These are phyloP conservation scores for Mesaphorura yosii DNA, from an alignment of 1,140 invertebrate species.

Conservation along the genomic window DNA sequence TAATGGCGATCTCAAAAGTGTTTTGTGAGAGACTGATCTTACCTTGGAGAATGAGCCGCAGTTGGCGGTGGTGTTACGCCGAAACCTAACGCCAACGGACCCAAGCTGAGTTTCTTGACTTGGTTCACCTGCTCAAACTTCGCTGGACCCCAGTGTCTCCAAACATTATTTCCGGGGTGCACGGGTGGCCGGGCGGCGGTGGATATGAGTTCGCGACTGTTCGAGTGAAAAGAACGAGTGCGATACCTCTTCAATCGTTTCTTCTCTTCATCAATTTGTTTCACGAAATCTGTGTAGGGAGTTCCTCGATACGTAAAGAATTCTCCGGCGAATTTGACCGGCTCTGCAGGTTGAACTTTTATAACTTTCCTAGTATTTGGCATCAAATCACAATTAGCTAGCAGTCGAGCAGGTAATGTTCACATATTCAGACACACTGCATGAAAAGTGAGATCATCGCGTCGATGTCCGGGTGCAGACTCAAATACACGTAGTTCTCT, in stretches of 20 bases:
- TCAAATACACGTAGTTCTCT: constrained; percentile 14
- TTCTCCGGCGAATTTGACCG: constrained; percentile 2
- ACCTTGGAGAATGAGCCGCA: no score
- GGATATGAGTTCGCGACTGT: no score
- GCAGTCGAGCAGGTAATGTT: no score
- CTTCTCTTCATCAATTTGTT: constrained; percentile 2
- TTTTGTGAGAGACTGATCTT: no score
- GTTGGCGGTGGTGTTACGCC: no score
- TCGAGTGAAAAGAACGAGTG: no score
- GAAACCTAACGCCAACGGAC: constrained; percentile 3
- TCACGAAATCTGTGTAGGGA: background rate
- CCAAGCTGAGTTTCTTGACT: background rate
- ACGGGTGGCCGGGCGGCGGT: no score
- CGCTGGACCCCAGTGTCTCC: no score
- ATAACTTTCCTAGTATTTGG: constrained; percentile 10
- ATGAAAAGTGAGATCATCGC: constrained; percentile 6
- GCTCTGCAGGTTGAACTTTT: background rate
- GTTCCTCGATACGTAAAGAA: constrained; percentile 6
- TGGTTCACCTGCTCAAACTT: background rate
- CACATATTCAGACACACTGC: background rate
- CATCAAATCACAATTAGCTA: no score
- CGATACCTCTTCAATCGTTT: constrained; percentile 1
- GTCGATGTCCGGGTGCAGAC: constrained; percentile 10
- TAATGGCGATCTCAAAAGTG: no score
- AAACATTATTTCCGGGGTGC: no score